Evolutionary conservation across 2,797 vertebrate species (phyloP), one percentile per base, ranked within the genome.

Genomic region (Sciurus carolinensis): DNA sequence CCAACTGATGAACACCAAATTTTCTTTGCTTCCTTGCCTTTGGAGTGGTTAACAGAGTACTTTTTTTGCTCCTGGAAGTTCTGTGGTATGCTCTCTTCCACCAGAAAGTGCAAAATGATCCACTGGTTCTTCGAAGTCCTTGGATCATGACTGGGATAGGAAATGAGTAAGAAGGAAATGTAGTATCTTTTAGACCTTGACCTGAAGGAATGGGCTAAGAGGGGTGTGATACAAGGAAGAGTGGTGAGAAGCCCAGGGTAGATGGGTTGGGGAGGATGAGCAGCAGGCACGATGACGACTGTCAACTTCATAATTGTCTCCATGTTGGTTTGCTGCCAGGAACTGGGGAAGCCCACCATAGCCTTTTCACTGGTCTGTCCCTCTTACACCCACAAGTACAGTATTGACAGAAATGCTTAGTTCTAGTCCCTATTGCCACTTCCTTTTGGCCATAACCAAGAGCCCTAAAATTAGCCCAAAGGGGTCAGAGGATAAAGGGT

Each of bases 81-180:
- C 39, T 57, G 6, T 69, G n/a, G 10, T 54, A 14, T 67, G 6
- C 42, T 54, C 33, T 88, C 24, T 84, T 47, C 42, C 47, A 69
- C 33, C 20, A 93, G 85, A 73, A 95, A 66, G 76, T 30, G 47
- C 22, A 92, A 83, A 88, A 76, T 26, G 59, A 69, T 79, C 88
- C 17, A 2, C 8, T 36, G 9, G 3, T 66, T 10, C 83, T 82
- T 76, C 14, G 28, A 1, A 52, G 26, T 67, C 57, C 47, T 91
- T 81, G 13, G 54, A 28, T 71, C 69, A 52, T 39, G 81, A 30
- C 12, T 33, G 57, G 57, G 82, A 36, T 77, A 42, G 50, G 83
- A 73, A 72, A 57, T 54, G n/a, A 28, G 3, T 30, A 28, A 59
- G 62, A 95, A 76, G 42, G 22, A 12, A 39, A 93, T 79, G 73